Base-by-base conservation (phyloP, 2,888 invertebrate genomes). In the Unio delphinus region DNA sequence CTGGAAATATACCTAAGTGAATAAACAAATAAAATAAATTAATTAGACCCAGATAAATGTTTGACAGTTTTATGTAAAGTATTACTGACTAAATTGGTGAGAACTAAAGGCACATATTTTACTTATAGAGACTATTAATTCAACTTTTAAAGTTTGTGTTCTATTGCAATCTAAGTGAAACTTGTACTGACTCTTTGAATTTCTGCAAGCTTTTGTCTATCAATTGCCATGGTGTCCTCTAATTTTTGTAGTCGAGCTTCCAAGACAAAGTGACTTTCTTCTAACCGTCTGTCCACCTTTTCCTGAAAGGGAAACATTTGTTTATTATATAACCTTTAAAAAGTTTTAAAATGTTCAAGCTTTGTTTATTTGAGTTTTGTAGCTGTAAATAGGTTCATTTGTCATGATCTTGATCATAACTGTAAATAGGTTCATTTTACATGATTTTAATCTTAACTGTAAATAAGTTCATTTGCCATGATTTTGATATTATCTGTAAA, bases 251-350 rank as follows among this genome's bases (percentile, higher is more conserved):
- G 64, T 20, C 84, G 72, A 11, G 71, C 76, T 61, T 83, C 78
- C 55, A 86, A 67, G 0, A 72, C 61, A 65, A 80, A 76, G 55
- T 81, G 67, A 30, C 72, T 73, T 26, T 86, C 83, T 34, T 86
- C 85, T 23, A 85, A 73, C 55, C 78, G 72, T 65, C 79, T 73
- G 58, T 87, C 83, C 7, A 87, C 65, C 71, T 83, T 84, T 56
- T 80, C 83, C 87, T 88, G 73, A 7, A 74, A 70, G 61, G 61
- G 4, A 34, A 68, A 26, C 4, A 17, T 34, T 61, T 28, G 20
- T 28, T 30, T n/a, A 28, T 34, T 61, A 26, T 61, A 8, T 34
- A 20, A 26, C 30, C 62, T 18, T 23, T 61, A 4, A 11, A n/a
- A 26, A 3, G 20, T n/a, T 58, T 58, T 3, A 58, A 23, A 58